Base-by-base conservation (phyloP, 2,888 invertebrate genomes). In the Cataglyphis altisquamis region DNA sequence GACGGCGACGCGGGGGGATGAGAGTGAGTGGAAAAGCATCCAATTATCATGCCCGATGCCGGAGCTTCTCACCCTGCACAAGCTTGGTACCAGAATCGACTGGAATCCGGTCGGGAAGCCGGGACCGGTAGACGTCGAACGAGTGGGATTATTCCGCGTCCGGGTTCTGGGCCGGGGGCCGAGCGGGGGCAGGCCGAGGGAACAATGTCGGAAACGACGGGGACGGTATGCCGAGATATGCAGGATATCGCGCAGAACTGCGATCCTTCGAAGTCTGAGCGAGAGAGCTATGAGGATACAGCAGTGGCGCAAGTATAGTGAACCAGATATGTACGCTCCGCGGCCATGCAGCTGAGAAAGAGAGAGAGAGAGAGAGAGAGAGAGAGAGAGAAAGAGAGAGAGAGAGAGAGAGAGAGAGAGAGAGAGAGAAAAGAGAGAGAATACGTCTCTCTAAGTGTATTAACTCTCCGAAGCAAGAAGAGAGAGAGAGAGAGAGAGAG, bases 151-250 rank as follows among this genome's bases (percentile, higher is more conserved):
- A 90, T 90, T 90, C 90, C 88, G 89, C 86, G 88, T 86, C 85
- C 78, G 78, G 78, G 78, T 48, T 60, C 77, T 67, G 68, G 84
- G 86, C 83, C 83, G 84, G 78, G 81, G 88, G 83, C 72, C 77
- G 88, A 32, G 80, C 80, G 75, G 88, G 82, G 77, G 86, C 82
- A 86, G 87, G 87, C 89, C 84, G 88, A 72, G 90, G 87, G 90
- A 92, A 91, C 90, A 91, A 93, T 92, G 92, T 91, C 86, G 90
- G 90, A 92, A 92, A 91, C 92, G 92, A 91, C 91, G 92, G 86
- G 89, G 90, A 88, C 91, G 92, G 93, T 92, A 93, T 92, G 92
- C 91, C 90, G 89, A 93, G 92, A 92, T 92, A 92, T 93, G 92
- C 92, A 89, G 87, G 91, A 92, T 92, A 90, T 90, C 90, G 90